Evolutionary conservation across 2,797 vertebrate species (phyloP), one percentile per base, ranked within the genome.

Genomic region (Diplodus puntazzo): DNA sequence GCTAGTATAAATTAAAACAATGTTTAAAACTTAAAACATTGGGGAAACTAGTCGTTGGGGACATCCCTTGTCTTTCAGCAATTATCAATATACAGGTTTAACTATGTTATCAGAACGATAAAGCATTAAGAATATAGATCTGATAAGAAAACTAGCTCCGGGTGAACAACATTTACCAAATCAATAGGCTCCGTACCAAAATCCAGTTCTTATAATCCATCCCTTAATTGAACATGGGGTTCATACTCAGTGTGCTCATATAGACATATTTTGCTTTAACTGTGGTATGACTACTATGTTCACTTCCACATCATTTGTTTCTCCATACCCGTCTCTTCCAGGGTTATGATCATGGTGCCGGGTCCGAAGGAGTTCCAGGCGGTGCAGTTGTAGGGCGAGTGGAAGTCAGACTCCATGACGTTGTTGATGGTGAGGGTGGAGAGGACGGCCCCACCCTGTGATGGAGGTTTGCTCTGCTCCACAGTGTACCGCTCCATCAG

Each of bases 401-500:
- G 97, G 89, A 99, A 99, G 89, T 99, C 98, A 0, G 96, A 95
- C 60, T 99, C 97, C 94, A 97, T 96, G 21, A 99, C 97, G 0
- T 97, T 99, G 93, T 96, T 98, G 95, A 99, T 99, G 94, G 96
- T 98, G 79, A 99, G 95, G 0, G 97, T 98, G 88, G 98, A 99
- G 65, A 98, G 94, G 1, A 99, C 98, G 0, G 97, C 97, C 0
- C 92, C 96, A 20, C 96, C 97, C 0, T 95, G 96, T 42, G 96
- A 94, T 0, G 92, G 95, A 5, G 95, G 93, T 67, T 95, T 94
- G 34, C 95, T 96, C 87, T 97, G 95, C 90, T 99, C 98, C 84
- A 99, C 98, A 0, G 97, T 99, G 91, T 99, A 99, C 20, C 98
- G 77, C 85, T 99, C 98, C 94, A 98, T 91, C 78, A 96, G 83